Conservation (phyloP, 2,797 vertebrate species). For the Sebastes umbrosus region DNA sequence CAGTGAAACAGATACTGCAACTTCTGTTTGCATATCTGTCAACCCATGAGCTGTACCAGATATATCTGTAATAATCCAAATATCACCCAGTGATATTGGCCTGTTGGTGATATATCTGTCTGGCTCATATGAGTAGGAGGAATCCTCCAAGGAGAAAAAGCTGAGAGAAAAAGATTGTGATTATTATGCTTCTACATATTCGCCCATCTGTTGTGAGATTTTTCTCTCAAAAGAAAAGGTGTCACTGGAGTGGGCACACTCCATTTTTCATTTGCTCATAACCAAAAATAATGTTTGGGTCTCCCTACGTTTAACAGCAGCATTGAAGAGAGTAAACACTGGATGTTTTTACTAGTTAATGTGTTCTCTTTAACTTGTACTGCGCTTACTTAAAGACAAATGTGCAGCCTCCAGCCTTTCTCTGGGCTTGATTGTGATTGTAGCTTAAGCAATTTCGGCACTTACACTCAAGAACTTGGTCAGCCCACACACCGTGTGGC, state of each 20-base stretch:
- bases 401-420: not conserved
- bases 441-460: not conserved
- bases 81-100: not conserved
- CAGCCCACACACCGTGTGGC: constrained; percentile 12
- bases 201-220: constrained; percentile 25
- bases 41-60: not conserved
- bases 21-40: not conserved
- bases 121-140: constrained; percentile 19
- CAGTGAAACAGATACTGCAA: not conserved
- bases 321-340: not conserved
- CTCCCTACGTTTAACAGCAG: not conserved
- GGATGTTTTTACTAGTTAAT: not conserved
- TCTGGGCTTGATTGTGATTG: not conserved
- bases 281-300: not conserved
- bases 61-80: not conserved
- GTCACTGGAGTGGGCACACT: not conserved
- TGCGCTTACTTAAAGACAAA: not conserved
- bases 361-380: not conserved
- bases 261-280: not conserved
- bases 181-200: not conserved
- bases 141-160: not conserved
- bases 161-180: not conserved
- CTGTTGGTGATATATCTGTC: constrained; percentile 14
- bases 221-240: constrained; percentile 7
- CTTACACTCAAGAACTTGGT: constrained; percentile 15